A percentile compares a stretch with the other conserved stretches of the same genome.
phyloP scores from a whole-genome alignment of 2,888 invertebrate genomes.

The Amphimallon solstitiale region DNA sequence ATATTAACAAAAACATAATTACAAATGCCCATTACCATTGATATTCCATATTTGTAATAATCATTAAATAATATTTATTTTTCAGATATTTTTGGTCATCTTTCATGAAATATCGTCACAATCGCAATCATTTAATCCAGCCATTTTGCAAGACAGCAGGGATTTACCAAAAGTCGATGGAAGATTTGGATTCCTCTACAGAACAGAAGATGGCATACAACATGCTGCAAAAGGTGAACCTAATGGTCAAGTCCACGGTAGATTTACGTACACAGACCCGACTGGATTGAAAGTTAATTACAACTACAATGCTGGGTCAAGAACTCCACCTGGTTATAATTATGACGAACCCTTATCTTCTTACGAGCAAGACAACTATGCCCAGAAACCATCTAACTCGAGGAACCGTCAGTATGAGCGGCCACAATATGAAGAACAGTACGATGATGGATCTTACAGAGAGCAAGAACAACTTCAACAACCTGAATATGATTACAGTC shows the following conservation, averaged over 20 bases:
- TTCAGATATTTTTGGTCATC: constrained; percentile 5
- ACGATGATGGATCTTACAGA: constrained; percentile 23
- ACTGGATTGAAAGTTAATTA: constrained; percentile 62
- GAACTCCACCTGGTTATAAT: constrained; percentile 53
- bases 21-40: not conserved
- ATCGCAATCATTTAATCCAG: constrained; percentile 52
- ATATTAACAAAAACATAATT: no score
- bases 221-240: constrained; percentile 61
- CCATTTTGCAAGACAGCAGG: constrained; percentile 60
- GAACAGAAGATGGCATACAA: constrained; percentile 62
- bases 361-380: constrained; percentile 31
- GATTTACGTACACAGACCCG: constrained; percentile 62
- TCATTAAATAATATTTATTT: no score
- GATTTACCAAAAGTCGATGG: constrained; percentile 60
- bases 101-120: constrained; percentile 20
- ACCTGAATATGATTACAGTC: constrained; percentile 18
- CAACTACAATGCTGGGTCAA: constrained; percentile 61
- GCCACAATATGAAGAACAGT: constrained; percentile 9
- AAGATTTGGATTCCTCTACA: constrained; percentile 62
- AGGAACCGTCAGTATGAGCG: not conserved
- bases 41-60: not conserved
- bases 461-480: constrained; percentile 22
- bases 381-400: not conserved
- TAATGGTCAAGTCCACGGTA: constrained; percentile 59
- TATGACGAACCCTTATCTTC: constrained; percentile 44